Percentiles rank a stretch among this genome's conserved stretches.
phyloP scores from a whole-genome alignment of 2,113 vertebrate genomes.

The Bothrops jararaca region DNA sequence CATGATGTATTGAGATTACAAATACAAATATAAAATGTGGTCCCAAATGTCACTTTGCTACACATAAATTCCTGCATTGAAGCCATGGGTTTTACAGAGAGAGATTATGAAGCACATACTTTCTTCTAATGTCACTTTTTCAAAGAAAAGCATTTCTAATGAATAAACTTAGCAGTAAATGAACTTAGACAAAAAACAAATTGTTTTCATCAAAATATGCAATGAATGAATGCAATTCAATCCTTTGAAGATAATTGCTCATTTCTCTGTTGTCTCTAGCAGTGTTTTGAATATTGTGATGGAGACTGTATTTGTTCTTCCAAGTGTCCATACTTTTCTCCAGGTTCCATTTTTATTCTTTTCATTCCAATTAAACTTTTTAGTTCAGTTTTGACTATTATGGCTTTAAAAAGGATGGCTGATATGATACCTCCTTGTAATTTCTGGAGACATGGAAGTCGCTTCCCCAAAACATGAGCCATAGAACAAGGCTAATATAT shows the following conservation, averaged over 20 bases:
- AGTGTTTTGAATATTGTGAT: slow-evolving; percentile 10
- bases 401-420: neutral
- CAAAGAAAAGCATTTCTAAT: slow-evolving; percentile 23
- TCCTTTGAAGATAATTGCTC: neutral
- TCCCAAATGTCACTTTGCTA: slow-evolving; percentile 18
- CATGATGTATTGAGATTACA: neutral
- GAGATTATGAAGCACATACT: neutral
- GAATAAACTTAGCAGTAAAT: slow-evolving; percentile 37
- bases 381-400: neutral
- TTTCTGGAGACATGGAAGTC: neutral
- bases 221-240: slow-evolving; percentile 1
- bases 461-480: neutral
- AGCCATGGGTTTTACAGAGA: neutral
- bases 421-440: neutral
- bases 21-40: fast-evolving
- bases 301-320: slow-evolving; percentile 15
- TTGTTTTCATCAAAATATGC: slow-evolving; percentile 32
- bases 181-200: slow-evolving; percentile 36
- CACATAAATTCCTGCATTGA: slow-evolving; percentile 25
- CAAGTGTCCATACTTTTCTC: neutral
- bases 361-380: neutral
- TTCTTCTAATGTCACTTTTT: slow-evolving; percentile 14
- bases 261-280: slow-evolving; percentile 22
- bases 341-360: neutral
- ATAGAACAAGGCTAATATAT: neutral